Evolutionary conservation across 2,888 invertebrate genomes (phyloP).

Genomic region (Scaptomyza flava): DNA sequence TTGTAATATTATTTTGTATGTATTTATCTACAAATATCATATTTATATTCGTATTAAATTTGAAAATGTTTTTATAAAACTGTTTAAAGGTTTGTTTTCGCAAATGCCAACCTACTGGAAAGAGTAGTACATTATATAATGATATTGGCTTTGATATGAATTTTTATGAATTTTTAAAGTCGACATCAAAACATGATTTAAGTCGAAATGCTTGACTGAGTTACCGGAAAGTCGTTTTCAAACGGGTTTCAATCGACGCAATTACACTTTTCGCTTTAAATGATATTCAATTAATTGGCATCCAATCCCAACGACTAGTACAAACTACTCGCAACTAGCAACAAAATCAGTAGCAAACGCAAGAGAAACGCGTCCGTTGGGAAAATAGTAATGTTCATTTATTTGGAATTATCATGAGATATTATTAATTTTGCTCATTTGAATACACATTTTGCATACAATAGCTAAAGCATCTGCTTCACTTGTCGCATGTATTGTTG

Average conservation of each 20-base stretch:
- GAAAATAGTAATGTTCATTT: neutral
- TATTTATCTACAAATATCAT: neutral
- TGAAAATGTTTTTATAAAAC: no score
- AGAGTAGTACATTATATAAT: neutral
- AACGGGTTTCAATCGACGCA: conserved; percentile 19
- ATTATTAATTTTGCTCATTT: neutral
- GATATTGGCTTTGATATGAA: neutral
- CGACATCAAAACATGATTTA: neutral
- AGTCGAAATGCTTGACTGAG: conserved; percentile 1
- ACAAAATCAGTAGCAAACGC: neutral
- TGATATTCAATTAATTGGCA: conserved; percentile 12
- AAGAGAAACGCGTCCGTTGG: neutral
- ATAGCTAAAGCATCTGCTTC: neutral
- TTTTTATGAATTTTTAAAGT: neutral
- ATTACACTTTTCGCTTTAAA: conserved; percentile 10
- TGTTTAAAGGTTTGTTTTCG: no score
- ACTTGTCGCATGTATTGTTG: neutral
- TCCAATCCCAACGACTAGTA: neutral
- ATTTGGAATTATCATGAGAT: conserved; percentile 8
- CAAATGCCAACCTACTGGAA: neutral
- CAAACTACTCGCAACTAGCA: neutral
- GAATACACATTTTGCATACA: conserved; percentile 7
- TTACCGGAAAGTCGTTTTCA: conserved; percentile 3
- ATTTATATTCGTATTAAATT: conserved; percentile 1
- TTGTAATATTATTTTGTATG: neutral